Conservation (phyloP, 2,888 invertebrate genomes). For the Dermolepida albohirtum region DNA sequence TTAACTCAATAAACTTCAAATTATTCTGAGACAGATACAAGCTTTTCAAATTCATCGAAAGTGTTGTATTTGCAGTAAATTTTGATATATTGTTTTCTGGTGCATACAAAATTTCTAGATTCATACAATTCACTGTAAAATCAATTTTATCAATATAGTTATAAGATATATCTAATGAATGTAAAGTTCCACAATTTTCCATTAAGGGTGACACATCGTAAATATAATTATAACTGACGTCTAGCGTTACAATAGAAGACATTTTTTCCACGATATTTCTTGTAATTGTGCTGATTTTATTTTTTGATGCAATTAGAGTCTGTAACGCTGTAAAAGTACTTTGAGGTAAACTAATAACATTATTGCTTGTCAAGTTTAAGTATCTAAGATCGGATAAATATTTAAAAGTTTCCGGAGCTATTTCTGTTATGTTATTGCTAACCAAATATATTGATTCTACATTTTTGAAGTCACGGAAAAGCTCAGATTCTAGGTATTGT, state of each 20-base stretch:
- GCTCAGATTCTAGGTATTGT: too few species aligned
- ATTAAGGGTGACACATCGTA: background rate
- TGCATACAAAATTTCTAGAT: background rate
- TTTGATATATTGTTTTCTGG: background rate
- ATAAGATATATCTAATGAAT: background rate
- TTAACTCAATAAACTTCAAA: background rate
- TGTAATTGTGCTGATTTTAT: too few species aligned
- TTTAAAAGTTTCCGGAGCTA: too few species aligned
- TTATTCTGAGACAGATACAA: conserved; percentile 7
- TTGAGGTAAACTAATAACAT: too few species aligned
- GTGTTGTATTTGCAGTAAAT: background rate
- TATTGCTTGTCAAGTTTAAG: too few species aligned
- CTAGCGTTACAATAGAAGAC: background rate
- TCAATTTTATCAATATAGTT: background rate
- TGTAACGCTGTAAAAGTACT: too few species aligned
- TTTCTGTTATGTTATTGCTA: too few species aligned
- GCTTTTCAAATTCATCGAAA: background rate
- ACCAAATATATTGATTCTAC: too few species aligned
- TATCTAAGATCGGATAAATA: too few species aligned
- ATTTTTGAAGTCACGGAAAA: too few species aligned
- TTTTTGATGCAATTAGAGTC: too few species aligned
- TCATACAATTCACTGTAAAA: background rate
- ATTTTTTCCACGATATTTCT: too few species aligned
- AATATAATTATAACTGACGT: background rate
- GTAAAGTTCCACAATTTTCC: background rate